Percentiles rank a stretch among this genome's conserved stretches.
These are phyloP conservation scores for Euura saliciscinereae DNA, from an alignment of 1,140 invertebrate genomes.

Conservation along the genomic window DNA sequence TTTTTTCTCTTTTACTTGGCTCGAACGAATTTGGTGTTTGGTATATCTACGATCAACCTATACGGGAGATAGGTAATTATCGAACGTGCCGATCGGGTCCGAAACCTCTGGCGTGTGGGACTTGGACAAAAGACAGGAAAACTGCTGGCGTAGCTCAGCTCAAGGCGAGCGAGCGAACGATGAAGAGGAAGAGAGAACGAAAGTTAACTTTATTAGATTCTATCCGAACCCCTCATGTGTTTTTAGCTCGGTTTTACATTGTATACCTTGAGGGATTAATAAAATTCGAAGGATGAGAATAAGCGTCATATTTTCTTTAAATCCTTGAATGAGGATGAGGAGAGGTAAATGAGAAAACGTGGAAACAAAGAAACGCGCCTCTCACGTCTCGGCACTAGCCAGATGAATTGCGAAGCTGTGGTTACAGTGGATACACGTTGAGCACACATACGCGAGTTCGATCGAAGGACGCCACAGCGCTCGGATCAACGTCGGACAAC, in stretches of 20 bases:
- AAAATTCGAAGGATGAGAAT: neutral
- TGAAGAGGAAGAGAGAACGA: neutral
- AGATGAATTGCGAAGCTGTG: too few relatives aligned
- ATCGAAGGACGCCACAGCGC: neutral
- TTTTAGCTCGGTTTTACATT: neutral
- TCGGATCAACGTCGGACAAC: neutral
- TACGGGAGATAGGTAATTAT: too few relatives aligned
- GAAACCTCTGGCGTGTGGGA: too few relatives aligned
- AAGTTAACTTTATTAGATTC: neutral
- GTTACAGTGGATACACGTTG: too few relatives aligned
- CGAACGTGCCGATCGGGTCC: too few relatives aligned
- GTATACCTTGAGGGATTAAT: neutral
- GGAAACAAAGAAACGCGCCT: neutral
- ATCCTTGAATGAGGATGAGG: neutral
- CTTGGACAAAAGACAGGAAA: slow-evolving; percentile 1
- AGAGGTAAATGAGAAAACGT: neutral
- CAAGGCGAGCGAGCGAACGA: neutral
- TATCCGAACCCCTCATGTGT: neutral
- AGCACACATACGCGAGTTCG: neutral
- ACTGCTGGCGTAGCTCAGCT: neutral
- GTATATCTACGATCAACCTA: too few relatives aligned
- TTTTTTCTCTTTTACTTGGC: too few relatives aligned
- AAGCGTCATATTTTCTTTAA: neutral
- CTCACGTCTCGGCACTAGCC: neutral
- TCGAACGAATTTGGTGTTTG: too few relatives aligned